Evolutionary conservation across 2,797 vertebrate species (phyloP).

Genomic region (Sorex maritimensis): DNA sequence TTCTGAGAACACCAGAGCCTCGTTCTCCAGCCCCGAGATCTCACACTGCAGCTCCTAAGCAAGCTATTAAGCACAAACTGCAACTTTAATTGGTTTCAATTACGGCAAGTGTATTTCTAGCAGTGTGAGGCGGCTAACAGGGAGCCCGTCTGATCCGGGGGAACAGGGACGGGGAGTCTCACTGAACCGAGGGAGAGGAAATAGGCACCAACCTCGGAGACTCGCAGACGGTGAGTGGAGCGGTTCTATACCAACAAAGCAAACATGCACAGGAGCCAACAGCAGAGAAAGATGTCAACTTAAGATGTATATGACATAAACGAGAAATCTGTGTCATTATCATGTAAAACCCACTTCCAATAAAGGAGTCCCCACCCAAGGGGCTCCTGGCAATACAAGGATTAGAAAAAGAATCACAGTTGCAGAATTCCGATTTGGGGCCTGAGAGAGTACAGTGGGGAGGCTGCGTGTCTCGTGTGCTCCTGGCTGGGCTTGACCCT

Average conservation of each 20-base stretch:
- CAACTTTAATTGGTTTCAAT: not conserved
- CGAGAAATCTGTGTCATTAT: too few relatives aligned
- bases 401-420: not conserved
- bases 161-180: not conserved
- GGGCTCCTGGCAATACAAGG: too few relatives aligned
- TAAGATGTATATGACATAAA: not conserved
- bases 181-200: too few relatives aligned
- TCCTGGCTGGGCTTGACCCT: too few relatives aligned
- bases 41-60: not conserved
- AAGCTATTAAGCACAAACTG: not conserved
- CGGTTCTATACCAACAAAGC: not conserved
- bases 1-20: not conserved
- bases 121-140: not conserved
- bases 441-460: too few relatives aligned
- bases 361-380: too few relatives aligned
- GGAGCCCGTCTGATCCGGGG: not conserved
- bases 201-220: too few relatives aligned
- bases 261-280: not conserved
- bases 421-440: slow-evolving; percentile 7
- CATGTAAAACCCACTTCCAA: too few relatives aligned
- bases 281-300: not conserved
- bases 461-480: too few relatives aligned
- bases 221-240: too few relatives aligned
- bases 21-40: not conserved
- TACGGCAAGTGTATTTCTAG: slow-evolving; percentile 20